Percentiles rank a stretch among this genome's conserved stretches.
phyloP scores from a whole-genome alignment of 2,888 invertebrate species.

The Drosophila anceps region DNA sequence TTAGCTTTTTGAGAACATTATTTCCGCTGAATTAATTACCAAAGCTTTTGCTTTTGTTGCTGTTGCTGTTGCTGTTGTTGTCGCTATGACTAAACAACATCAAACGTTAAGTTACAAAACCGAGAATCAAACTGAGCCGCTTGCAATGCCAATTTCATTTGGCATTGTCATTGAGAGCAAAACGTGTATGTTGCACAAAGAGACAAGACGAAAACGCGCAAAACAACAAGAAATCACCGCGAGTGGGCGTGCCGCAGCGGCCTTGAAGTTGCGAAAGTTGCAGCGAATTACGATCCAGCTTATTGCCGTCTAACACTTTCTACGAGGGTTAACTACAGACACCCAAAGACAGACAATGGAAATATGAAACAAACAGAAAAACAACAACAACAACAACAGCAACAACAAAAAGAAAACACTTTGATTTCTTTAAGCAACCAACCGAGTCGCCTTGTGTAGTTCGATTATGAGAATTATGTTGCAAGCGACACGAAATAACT shows the following conservation, averaged over 20 bases:
- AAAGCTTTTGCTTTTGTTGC: slow-evolving; percentile 31
- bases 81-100: slow-evolving; percentile 39
- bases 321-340: slow-evolving; percentile 19
- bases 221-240: background rate
- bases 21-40: slow-evolving; percentile 73
- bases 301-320: slow-evolving; percentile 9
- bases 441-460: background rate
- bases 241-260: slow-evolving; percentile 11
- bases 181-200: slow-evolving; percentile 57
- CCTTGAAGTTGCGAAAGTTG: slow-evolving; percentile 48
- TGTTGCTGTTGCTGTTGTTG: slow-evolving; percentile 21
- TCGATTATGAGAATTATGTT: background rate
- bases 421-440: background rate
- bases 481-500: background rate
- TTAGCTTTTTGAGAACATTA: slow-evolving; percentile 48
- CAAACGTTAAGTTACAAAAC: slow-evolving; percentile 40
- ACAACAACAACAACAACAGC: too few species aligned
- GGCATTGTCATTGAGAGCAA: slow-evolving; percentile 57
- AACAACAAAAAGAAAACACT: background rate
- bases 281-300: slow-evolving; percentile 20
- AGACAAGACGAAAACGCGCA: slow-evolving; percentile 25
- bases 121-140: slow-evolving; percentile 61
- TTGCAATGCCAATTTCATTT: slow-evolving; percentile 53
- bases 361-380: background rate
- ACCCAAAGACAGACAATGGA: background rate